These are phyloP conservation scores for Blennius ocellaris DNA, from an alignment of 2,113 vertebrate genomes.

Conservation along the genomic window DNA sequence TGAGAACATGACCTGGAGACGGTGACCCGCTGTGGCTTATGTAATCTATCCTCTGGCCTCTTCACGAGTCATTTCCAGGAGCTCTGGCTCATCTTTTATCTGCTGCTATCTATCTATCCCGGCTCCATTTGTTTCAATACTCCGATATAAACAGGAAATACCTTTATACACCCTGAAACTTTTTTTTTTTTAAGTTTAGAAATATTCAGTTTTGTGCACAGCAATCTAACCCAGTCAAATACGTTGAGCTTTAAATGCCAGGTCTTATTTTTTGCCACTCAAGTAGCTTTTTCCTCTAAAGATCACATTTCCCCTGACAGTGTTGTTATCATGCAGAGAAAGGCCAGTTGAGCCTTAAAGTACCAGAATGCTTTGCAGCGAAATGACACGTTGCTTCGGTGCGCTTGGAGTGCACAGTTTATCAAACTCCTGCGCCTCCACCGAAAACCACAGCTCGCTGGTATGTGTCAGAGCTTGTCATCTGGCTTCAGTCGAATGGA, in stretches of 20 bases:
- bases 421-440: neutral
- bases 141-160: neutral
- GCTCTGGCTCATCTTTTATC: conserved; percentile 2
- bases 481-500: neutral
- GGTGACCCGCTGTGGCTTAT: conserved; percentile 21
- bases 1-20: conserved; percentile 8
- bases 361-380: conserved; percentile 6
- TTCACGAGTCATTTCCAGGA: conserved; percentile 30
- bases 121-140: conserved; percentile 10
- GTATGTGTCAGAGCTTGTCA: conserved; percentile 8
- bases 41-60: conserved; percentile 24
- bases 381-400: neutral
- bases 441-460: neutral
- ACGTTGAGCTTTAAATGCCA: neutral
- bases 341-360: neutral
- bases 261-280: neutral
- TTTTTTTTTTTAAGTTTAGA: no score
- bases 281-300: neutral
- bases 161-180: no score
- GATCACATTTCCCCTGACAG: neutral
- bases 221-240: neutral
- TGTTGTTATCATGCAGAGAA: neutral
- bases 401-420: no score
- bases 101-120: no score
- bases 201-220: neutral